phyloP scores from a whole-genome alignment of 92 coral and sea anemone species.

The Nematostella vectensis region DNA sequence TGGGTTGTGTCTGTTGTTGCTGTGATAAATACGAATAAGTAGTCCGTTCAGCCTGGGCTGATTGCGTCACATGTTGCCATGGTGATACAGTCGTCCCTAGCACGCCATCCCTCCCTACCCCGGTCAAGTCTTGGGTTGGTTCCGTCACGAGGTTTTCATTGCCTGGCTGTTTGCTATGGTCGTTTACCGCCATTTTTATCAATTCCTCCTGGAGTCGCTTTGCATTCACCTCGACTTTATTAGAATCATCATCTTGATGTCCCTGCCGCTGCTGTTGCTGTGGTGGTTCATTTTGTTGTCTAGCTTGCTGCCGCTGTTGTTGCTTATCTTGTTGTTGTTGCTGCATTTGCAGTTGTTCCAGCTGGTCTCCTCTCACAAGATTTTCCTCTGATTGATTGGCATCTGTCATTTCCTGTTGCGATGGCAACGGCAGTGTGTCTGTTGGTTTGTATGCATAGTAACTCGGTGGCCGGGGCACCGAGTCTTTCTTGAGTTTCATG shows the following conservation, averaged over 20 bases:
- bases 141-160: not conserved
- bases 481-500: not conserved
- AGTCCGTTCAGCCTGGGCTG: too few species aligned
- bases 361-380: not conserved
- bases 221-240: too few species aligned
- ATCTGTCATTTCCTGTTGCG: not conserved
- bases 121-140: not conserved
- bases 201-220: not conserved
- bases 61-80: too few species aligned
- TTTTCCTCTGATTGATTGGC: slow-evolving; percentile 1
- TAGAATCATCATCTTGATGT: too few species aligned
- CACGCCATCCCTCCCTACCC: too few species aligned
- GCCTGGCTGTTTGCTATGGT: not conserved
- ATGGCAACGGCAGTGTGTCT: not conserved
- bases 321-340: not conserved
- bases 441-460: not conserved
- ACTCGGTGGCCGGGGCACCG: not conserved
- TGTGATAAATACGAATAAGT: too few species aligned
- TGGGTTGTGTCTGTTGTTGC: too few species aligned
- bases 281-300: not conserved
- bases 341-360: not conserved
- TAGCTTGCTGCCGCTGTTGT: not conserved
- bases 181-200: not conserved
- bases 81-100: too few species aligned
- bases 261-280: slow-evolving; percentile 11